phyloP scores from a whole-genome alignment of 2,797 vertebrate genomes.

The Oophaga sylvatica region DNA sequence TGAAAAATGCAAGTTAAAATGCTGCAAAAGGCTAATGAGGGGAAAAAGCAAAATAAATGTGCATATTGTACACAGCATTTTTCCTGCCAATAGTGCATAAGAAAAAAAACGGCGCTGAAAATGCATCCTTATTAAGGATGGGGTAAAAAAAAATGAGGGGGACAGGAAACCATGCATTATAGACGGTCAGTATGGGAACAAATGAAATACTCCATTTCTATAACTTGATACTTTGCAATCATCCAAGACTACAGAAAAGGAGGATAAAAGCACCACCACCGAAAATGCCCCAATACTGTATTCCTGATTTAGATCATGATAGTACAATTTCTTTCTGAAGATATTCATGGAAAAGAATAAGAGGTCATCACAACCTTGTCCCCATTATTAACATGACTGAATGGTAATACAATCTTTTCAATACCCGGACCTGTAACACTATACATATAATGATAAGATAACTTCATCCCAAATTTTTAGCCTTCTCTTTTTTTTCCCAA shows the following conservation, averaged over 20 bases:
- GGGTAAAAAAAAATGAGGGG: no score
- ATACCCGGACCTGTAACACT: neutral
- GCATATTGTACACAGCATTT: no score
- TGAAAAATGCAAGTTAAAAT: no score
- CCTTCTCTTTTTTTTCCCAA: neutral
- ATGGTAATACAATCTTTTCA: neutral
- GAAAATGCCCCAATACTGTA: neutral
- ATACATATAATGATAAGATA: neutral
- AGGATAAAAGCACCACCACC: no score
- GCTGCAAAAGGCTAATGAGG: no score
- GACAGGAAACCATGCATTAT: no score
- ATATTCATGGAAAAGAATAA: neutral
- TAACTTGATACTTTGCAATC: no score
- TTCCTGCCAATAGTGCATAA: no score
- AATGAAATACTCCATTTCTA: neutral
- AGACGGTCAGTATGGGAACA: neutral
- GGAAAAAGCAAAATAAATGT: no score
- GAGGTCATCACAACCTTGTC: neutral
- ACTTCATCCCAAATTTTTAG: neutral
- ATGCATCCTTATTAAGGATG: no score
- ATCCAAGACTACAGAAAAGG: no score
- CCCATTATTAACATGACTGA: neutral
- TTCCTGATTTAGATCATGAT: neutral
- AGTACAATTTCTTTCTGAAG: neutral
- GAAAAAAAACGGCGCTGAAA: no score